Evolutionary conservation across 92 coral and sea anemone genomes (phyloP), one percentile per base, ranked within the genome.

Genomic region (Parazoanthus darwini): DNA sequence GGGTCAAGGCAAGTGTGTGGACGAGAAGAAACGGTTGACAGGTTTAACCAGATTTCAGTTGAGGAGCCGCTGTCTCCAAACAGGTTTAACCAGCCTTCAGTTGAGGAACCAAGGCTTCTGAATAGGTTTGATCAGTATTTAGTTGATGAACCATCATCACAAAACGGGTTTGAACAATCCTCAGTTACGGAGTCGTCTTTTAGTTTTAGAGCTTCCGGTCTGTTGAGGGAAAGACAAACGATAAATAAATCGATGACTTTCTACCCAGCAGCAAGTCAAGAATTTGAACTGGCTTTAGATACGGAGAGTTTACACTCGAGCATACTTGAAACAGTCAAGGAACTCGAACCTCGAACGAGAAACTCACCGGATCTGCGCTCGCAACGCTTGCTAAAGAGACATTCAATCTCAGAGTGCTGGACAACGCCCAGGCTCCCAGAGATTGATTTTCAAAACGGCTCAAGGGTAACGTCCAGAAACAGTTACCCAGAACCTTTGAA

Each of bases 401-500:
- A 76, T 38, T 76, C 80, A 6, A 76, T 76, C 35, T 9, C 51
- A 18, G 80, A 76, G 46, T 76, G 80, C 35, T 76, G 80, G 80
- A 39, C 80, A 39, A 36, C 80, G 26, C 51, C 80, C 80, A 39
- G 80, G 15, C 46, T 76, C 14, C 80, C 80, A 20, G 80, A 76
- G 25, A 76, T 76, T 23, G 51, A 76, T 13, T 39, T 76, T 76
- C 80, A 39, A 76, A 6, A 50, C 54, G n/a, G 51, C 35, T 38
- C 80, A 2, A 39, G 80, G 48, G 7, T 38, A 37, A 76, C n/a
- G 15, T 39, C 80, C 51, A 39, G 80, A 36, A 76, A 76, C 13
- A 76, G 54, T 39, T 76, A 54, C 35, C 80, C 80, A 5, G 80
- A 76, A 26, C 80, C 80, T 37, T 25, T 76, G 80, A 76, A 37